Evolutionary conservation across 2,113 vertebrate species (phyloP), one percentile per base, ranked within the genome.

Genomic region (Anguilla rostrata): DNA sequence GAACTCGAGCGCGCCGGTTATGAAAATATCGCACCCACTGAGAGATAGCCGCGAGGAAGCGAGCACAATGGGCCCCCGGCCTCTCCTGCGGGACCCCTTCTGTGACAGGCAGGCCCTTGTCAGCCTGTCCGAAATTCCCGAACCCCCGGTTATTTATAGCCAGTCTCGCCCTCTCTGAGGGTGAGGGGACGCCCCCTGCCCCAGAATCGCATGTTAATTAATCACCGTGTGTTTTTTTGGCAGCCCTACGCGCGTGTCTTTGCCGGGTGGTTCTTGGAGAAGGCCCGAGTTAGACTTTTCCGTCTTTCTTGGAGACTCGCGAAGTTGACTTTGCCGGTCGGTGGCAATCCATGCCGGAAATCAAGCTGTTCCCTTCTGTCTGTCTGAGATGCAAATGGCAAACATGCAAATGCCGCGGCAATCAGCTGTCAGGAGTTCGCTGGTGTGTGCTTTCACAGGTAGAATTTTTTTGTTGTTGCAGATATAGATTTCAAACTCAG

Each of bases 41-140:
- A 95, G 94, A 94, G 94, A 95, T 94, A 92, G 91, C 90, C 91
- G 71, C 81, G 87, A 94, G 95, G 95, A 95, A 95, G 93, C 92
- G 92, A 94, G 91, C 86, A 94, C 95, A 94, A 94, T 94, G 92
- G 89, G 81, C 89, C 86, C 86, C 87, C 84, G 87, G 88, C 90
- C 89, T 89, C 85, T 91, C 93, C 85, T 92, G 92, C 91, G 90
- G 88, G 92, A 90, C 85, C 90, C 83, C 80, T 88, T 20, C 91
- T 89, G 92, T 91, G 93, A 93, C 93, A 90, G 91, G 92, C 92
- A 91, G 87, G 87, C 83, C 87, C 83, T 63, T 87, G 90, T 91
- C 71, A n/a, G 71, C 26, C 71, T 12, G 71, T 75, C 91, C 92
- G 87, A 15, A 89, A 87, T 87, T 91, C 84, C 87, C 86, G 40